phyloP scores from a whole-genome alignment of 2,113 vertebrate genomes.

The Dermatemys mawii region DNA sequence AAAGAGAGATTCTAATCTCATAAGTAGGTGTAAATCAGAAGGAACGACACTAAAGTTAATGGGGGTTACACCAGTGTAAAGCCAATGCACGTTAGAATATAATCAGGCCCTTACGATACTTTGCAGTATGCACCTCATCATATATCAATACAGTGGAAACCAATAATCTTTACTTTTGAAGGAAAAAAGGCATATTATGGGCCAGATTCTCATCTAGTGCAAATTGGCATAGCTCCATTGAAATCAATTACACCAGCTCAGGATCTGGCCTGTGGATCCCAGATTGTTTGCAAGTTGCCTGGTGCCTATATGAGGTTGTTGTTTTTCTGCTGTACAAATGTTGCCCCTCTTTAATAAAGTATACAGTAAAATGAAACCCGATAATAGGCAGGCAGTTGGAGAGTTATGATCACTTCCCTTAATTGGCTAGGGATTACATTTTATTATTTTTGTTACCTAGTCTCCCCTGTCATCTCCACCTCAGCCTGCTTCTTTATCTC shows the following conservation, averaged over 20 bases:
- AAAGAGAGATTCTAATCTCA: not conserved
- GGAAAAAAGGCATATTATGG: fast-evolving
- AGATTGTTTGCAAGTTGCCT: not conserved
- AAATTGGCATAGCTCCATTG: not conserved
- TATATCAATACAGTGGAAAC: not conserved
- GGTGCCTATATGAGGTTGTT: not conserved
- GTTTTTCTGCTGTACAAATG: not conserved
- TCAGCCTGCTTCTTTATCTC: not conserved
- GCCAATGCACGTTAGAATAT: not conserved
- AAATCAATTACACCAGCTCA: not conserved
- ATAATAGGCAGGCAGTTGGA: not conserved
- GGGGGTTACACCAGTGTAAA: not conserved
- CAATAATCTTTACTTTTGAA: not conserved
- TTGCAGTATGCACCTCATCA: not conserved
- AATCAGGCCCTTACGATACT: not conserved
- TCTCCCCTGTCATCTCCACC: not conserved
- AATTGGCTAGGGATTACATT: not conserved
- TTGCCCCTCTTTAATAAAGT: not conserved
- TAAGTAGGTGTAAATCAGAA: not conserved
- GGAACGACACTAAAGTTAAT: not conserved
- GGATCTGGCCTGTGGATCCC: not conserved
- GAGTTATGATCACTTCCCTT: not conserved
- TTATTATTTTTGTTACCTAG: not conserved
- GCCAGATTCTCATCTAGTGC: not conserved
- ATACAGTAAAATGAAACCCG: not conserved